Percentiles rank a stretch among this genome's conserved stretches.
Conservation (phyloP, 2,797 vertebrate genomes). For the Pseudocheirus occidentalis region DNA sequence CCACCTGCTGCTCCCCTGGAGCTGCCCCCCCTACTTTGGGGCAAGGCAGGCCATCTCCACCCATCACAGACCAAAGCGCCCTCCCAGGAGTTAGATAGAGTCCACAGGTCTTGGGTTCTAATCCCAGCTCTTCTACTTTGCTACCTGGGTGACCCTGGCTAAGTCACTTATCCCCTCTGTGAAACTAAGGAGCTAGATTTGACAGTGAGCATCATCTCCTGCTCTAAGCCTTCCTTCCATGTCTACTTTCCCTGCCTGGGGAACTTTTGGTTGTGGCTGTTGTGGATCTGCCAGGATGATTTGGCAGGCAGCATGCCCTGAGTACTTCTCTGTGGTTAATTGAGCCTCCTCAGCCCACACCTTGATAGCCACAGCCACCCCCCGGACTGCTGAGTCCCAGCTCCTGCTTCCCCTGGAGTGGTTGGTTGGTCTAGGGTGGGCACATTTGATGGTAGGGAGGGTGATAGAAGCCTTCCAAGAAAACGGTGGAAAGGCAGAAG, state of each 20-base stretch:
- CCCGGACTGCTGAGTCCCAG: neutral
- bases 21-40: neutral
- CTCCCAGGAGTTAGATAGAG: neutral
- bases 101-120: constrained; percentile 5
- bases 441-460: neutral
- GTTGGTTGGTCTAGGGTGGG: neutral
- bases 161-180: neutral
- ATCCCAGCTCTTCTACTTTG: neutral
- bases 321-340: neutral
- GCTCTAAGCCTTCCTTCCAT: neutral
- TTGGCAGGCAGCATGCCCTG: neutral
- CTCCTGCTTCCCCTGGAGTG: neutral
- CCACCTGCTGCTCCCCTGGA: neutral
- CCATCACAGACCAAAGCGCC: neutral
- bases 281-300: neutral
- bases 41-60: neutral
- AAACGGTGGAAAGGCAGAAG: neutral
- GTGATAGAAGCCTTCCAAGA: no score
- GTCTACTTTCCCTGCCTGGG: neutral
- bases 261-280: no score
- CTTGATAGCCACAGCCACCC: neutral
- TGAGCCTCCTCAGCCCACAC: neutral
- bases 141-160: neutral
- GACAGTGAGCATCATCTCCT: neutral
- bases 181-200: neutral